phyloP scores from a whole-genome alignment of 35 echinoderm and acorn worm genomes.

The Apostichopus parvimensis region DNA sequence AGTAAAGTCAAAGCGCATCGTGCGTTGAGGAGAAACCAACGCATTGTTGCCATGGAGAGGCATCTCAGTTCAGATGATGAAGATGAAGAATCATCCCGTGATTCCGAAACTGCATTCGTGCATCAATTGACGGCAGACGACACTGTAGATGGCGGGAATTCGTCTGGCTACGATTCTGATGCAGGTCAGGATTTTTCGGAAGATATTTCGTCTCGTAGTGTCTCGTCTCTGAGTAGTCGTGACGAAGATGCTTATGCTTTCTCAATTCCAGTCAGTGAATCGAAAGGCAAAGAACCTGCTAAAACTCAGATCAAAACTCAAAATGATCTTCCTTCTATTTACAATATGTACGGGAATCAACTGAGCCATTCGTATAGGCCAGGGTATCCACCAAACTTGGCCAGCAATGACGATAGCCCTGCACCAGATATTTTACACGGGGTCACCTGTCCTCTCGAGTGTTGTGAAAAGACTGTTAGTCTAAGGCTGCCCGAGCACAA shows the following conservation, averaged over 20 bases:
- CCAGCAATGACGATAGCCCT: neutral
- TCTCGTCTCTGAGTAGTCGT: neutral
- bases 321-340: slow-evolving; percentile 21
- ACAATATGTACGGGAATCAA: neutral
- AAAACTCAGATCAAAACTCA: slow-evolving; percentile 16
- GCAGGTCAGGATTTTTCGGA: too few species aligned
- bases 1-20: slow-evolving; percentile 10
- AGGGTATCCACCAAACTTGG: neutral
- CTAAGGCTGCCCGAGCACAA: too few species aligned
- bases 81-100: neutral
- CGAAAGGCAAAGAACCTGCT: neutral
- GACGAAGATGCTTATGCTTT: neutral
- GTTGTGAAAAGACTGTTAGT: too few species aligned
- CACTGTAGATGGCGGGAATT: neutral
- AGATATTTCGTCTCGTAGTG: neutral
- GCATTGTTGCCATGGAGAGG: neutral
- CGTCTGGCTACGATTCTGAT: neutral
- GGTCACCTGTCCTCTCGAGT: too few species aligned
- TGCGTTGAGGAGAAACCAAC: slow-evolving; percentile 10
- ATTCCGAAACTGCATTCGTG: neutral
- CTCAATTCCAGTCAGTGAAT: neutral
- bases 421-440: too few species aligned
- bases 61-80: slow-evolving; percentile 3
- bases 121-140: too few species aligned
- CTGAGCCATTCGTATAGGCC: neutral